A percentile compares a stretch with the other conserved stretches of the same genome.
phyloP scores from a whole-genome alignment of 2,888 invertebrate species.

The Criorhina ranunculi region DNA sequence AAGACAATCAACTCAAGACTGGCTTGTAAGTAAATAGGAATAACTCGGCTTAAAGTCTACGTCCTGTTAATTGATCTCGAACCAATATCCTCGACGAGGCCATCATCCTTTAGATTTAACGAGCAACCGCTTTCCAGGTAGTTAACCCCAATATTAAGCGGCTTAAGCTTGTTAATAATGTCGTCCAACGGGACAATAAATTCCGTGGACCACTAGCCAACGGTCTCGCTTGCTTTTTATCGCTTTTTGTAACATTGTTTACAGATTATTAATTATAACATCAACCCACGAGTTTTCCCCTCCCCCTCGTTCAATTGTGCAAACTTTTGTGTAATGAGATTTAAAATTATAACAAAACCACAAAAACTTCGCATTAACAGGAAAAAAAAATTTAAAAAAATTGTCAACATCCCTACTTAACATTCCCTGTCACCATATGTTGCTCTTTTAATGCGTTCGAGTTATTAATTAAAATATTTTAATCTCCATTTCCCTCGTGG shows the following conservation, averaged over 20 bases:
- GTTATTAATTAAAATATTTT: slow-evolving; percentile 42
- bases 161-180: not conserved
- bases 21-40: too few species aligned
- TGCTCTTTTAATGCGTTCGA: not conserved
- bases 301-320: slow-evolving; percentile 29
- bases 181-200: not conserved
- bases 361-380: not conserved
- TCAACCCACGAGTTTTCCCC: slow-evolving; percentile 22
- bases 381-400: too few species aligned
- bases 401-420: slow-evolving; percentile 23
- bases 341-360: slow-evolving; percentile 42
- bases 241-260: slow-evolving; percentile 19
- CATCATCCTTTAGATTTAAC: too few species aligned
- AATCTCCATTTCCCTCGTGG: not conserved
- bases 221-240: not conserved
- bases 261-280: slow-evolving; percentile 55
- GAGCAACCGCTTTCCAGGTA: too few species aligned
- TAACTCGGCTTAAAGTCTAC: too few species aligned
- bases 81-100: too few species aligned
- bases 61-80: too few species aligned
- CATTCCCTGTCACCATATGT: slow-evolving; percentile 34
- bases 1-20: too few species aligned
- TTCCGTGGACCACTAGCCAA: not conserved
- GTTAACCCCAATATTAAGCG: too few species aligned
- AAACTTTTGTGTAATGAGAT: slow-evolving; percentile 41